phyloP scores from a whole-genome alignment of 2,888 invertebrate genomes.

The Eilema sororculum region DNA sequence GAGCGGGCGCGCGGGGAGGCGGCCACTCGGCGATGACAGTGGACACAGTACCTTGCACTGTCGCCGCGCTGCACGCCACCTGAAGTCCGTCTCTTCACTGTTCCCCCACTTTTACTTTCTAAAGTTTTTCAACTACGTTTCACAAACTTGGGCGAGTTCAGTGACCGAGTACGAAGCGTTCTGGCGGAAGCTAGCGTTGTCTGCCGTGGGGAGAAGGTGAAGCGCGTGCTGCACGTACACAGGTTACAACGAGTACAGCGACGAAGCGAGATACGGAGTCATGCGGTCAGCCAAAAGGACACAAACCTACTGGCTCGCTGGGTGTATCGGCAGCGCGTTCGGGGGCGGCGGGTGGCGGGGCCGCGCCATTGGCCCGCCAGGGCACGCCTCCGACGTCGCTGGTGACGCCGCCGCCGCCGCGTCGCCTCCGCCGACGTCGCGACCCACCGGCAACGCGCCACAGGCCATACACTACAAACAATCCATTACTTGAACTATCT shows the following conservation, averaged over 20 bases:
- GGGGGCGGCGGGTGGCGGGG: conserved; percentile 76
- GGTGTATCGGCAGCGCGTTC: conserved; percentile 73
- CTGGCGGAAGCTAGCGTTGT: conserved; percentile 77
- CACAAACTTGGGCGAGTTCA: conserved; percentile 70
- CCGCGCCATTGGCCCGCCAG: conserved; percentile 82
- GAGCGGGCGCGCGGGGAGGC: conserved; percentile 47
- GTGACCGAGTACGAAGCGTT: conserved; percentile 68
- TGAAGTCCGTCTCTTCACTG: conserved; percentile 70
- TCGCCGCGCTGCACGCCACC: conserved; percentile 71
- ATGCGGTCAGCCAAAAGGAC: conserved; percentile 88
- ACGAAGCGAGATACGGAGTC: conserved; percentile 87
- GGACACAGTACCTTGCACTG: conserved; percentile 79
- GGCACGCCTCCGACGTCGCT: conserved; percentile 79
- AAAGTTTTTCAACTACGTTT: conserved; percentile 71
- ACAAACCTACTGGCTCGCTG: conserved; percentile 86
- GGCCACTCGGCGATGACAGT: conserved; percentile 45
- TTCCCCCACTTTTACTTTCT: conserved; percentile 66
- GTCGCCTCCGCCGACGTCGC: conserved; percentile 63
- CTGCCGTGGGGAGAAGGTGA: conserved; percentile 68
- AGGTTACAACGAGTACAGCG: conserved; percentile 84
- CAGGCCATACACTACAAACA: conserved; percentile 53
- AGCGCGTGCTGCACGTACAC: conserved; percentile 83
- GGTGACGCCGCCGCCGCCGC: conserved; percentile 71
- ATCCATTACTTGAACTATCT: conserved; percentile 63
- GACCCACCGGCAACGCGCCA: conserved; percentile 53